Base-by-base conservation (phyloP, 1,140 invertebrate species). In the Drosophila prosaltans region DNA sequence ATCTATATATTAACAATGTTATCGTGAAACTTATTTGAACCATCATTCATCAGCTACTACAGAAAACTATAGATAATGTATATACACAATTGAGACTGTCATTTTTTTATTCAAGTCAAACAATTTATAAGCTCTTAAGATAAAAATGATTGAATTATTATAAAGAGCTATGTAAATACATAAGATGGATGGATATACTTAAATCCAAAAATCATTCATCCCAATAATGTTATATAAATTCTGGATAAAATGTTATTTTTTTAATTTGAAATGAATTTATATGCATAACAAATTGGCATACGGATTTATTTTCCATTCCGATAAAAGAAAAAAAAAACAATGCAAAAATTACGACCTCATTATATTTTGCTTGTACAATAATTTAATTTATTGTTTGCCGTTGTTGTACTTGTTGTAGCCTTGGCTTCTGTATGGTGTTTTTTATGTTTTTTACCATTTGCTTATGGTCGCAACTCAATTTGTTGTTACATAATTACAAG, bases 401-500 rank as follows among this genome's bases (percentile, higher is more conserved):
- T 40, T 39, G 30, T 39, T 32, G 28, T 32, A 3, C 9, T 54
- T 16, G 40, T 43, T 39, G 21, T 43, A 24, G 61, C 62, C 74
- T 65, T 41, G 57, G 54, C 55, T 57, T 51, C 7, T 51, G 21
- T 2, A 2, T 10, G 45, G 45, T 32, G 30, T 54, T 45, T 36
- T 60, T 66, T 62, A 40, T 16, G 16, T 16, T 16, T 16, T 51
- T 78, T 58, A 11, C 61, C 60, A 40, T 77, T 76, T 60, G 66
- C 73, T 64, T 74, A 74, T 74, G 55, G 57, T 32, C 16, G 36
- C 57, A 40, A 61, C 72, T 74, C 74, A 78, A 72, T 78, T 78
- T 78, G 75, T 78, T 78, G 68, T 78, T 70, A 78, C 74, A 78
- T 78, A 78, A 78, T 78, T 78, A 78, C 74, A 78, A 78, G 74